Conservation (phyloP, 2,113 vertebrate species). For the Lophura nycthemera region DNA sequence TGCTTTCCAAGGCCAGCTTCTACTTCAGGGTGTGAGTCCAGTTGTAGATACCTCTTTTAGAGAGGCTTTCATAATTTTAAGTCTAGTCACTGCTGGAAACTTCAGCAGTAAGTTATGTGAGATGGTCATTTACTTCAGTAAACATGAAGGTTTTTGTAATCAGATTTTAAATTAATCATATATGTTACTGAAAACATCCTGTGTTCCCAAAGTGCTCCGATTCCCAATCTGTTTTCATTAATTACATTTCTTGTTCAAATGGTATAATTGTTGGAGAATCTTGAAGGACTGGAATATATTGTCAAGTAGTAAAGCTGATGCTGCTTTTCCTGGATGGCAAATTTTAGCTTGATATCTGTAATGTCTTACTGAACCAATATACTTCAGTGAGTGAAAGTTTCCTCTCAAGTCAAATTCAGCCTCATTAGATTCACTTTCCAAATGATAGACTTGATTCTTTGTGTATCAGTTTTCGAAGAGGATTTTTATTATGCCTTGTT, state of each 20-base stretch:
- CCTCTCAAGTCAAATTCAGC: background rate
- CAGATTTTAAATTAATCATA: background rate
- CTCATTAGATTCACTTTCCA: background rate
- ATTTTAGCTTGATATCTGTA: background rate
- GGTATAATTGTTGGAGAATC: background rate
- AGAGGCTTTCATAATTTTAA: background rate
- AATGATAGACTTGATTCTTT: background rate
- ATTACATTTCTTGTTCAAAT: background rate
- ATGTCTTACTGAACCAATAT: background rate
- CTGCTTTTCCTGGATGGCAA: rapidly evolving
- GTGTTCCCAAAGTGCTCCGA: background rate
- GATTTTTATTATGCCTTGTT: background rate
- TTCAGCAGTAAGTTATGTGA: background rate
- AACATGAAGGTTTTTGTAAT: background rate
- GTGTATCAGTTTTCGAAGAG: background rate
- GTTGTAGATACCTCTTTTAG: background rate
- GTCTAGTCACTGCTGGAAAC: background rate
- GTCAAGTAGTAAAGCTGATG: background rate
- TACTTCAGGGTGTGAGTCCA: background rate
- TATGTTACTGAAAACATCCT: background rate
- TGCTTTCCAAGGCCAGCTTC: background rate
- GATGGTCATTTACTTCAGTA: background rate
- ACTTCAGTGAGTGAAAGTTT: background rate
- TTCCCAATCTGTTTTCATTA: background rate
- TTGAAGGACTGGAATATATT: background rate